These are phyloP conservation scores for Sphecodes monilicornis DNA, from an alignment of 2,888 invertebrate species.

Conservation along the genomic window DNA sequence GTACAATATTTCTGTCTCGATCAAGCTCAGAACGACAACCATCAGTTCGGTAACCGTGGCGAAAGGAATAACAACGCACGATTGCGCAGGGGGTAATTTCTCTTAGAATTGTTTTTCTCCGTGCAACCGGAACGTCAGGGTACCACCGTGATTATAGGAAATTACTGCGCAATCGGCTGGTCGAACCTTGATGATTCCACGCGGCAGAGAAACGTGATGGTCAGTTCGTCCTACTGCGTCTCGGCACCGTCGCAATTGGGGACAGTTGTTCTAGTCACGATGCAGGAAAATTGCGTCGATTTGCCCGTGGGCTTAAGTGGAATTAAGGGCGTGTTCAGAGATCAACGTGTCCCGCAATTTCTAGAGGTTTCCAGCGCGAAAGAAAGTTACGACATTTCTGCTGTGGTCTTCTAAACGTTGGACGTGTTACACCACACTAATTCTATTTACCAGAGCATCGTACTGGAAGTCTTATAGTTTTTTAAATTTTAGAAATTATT, in stretches of 20 bases:
- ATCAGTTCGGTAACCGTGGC: neutral
- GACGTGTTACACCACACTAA: neutral
- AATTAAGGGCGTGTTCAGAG: slow-evolving; percentile 5
- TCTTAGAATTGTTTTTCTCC: neutral
- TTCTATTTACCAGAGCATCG: neutral
- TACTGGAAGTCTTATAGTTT: neutral
- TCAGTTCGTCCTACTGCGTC: neutral
- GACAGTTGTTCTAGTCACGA: neutral
- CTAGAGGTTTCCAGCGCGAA: neutral
- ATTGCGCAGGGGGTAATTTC: neutral
- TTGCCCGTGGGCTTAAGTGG: neutral
- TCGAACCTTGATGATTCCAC: neutral
- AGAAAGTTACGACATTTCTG: neutral
- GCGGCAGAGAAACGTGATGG: neutral
- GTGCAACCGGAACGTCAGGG: neutral
- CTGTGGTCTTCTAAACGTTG: neutral
- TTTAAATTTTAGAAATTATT: neutral
- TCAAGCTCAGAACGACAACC: neutral
- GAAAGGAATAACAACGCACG: neutral
- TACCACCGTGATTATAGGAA: neutral
- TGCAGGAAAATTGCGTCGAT: slow-evolving; percentile 13
- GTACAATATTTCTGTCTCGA: slow-evolving; percentile 23
- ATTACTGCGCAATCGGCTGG: neutral
- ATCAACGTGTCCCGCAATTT: neutral
- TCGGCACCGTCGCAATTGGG: neutral